Percentiles rank a stretch among this genome's conserved stretches.
Conservation (phyloP, 1,140 invertebrate species). For the Chymomyza costata region DNA sequence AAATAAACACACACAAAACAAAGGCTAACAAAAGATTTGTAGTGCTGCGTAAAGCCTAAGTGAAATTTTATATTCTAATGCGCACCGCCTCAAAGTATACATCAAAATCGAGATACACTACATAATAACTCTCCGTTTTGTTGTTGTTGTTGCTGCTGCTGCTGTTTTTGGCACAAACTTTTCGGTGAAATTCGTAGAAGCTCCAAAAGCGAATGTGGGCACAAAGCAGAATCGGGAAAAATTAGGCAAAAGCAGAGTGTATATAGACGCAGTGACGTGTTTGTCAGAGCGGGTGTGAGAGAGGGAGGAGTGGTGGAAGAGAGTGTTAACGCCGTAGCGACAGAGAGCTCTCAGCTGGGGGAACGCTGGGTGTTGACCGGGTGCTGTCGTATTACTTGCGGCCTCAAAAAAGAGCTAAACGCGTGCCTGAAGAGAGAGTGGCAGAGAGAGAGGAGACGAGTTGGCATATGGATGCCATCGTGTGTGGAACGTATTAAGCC, state of each 20-base stretch:
- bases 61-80: too few relatives aligned
- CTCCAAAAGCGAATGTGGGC: conserved; percentile 45
- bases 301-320: conserved; percentile 22
- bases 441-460: conserved; percentile 16
- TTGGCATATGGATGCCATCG: neutral
- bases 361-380: neutral
- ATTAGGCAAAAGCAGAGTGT: conserved; percentile 44
- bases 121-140: too few relatives aligned
- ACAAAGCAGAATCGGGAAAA: conserved; percentile 55
- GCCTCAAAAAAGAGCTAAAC: too few relatives aligned
- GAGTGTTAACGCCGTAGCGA: neutral
- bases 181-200: conserved; percentile 48
- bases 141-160: conserved; percentile 29
- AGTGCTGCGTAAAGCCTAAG: conserved; percentile 15
- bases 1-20: neutral
- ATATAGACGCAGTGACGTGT: conserved; percentile 26
- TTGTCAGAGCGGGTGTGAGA: too few relatives aligned
- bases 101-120: too few relatives aligned
- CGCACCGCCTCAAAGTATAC: conserved; percentile 4
- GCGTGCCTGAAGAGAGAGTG: conserved; percentile 8
- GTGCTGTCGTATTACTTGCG: too few relatives aligned
- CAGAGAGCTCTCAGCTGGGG: conserved; percentile 12
- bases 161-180: conserved; percentile 36
- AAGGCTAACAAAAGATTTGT: conserved; percentile 1
- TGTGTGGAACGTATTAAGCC: conserved; percentile 19